phyloP scores from a whole-genome alignment of 2,888 invertebrate species.

The Melieria crassipennis region DNA sequence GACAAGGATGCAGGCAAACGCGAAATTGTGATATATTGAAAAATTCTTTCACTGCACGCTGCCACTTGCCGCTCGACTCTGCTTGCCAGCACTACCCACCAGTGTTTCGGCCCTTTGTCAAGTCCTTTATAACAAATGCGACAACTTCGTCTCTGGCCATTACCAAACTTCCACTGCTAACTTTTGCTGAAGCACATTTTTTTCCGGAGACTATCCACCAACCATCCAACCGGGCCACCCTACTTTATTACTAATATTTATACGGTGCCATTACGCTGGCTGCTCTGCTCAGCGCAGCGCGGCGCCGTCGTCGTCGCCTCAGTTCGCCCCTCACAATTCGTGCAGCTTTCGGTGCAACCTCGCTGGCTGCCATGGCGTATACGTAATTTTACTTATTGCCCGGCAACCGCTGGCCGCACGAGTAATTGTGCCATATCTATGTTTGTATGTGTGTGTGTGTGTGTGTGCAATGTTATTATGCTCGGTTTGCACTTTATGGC shows the following conservation, averaged over 20 bases:
- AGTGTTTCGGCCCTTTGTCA: too few species aligned
- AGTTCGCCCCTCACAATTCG: not conserved
- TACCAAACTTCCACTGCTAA: not conserved
- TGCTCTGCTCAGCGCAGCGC: not conserved
- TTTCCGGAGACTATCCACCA: too few species aligned
- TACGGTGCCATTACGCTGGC: constrained; percentile 11
- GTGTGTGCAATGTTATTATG: not conserved
- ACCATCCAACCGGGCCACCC: not conserved
- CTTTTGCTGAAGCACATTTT: not conserved
- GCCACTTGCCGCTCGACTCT: too few species aligned
- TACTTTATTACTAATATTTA: constrained; percentile 32
- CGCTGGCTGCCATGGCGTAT: not conserved
- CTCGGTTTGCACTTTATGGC: constrained; percentile 29
- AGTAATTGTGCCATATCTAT: not conserved
- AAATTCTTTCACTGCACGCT: not conserved
- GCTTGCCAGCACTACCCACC: too few species aligned
- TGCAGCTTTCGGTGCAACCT: not conserved
- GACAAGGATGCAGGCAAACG: not conserved
- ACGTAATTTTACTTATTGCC: constrained; percentile 7
- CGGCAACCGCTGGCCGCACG: constrained; percentile 9
- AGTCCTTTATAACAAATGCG: too few species aligned
- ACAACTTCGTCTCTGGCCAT: too few species aligned
- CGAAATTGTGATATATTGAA: constrained; percentile 7
- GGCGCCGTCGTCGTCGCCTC: not conserved
- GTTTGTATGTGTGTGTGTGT: constrained; percentile 1